phyloP scores from a whole-genome alignment of 2,797 vertebrate species.

The Sebastes nivosus region DNA sequence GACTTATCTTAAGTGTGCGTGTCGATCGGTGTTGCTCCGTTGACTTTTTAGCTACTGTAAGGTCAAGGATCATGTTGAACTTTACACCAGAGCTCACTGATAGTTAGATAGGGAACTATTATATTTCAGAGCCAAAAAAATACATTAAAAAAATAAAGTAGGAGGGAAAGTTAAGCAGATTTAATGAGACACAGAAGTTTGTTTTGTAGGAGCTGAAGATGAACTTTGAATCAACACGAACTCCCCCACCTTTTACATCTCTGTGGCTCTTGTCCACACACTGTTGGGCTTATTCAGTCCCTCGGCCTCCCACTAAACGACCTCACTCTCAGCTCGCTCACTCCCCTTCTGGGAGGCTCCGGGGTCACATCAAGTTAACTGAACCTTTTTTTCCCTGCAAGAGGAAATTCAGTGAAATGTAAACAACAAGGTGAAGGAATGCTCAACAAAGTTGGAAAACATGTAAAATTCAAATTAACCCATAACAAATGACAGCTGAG shows the following conservation, averaged over 20 bases:
- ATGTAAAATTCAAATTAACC: constrained; percentile 24
- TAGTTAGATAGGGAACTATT: not conserved
- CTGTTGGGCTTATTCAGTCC: constrained; percentile 33
- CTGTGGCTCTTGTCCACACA: constrained; percentile 39
- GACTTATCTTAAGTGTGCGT: not conserved
- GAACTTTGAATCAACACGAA: constrained; percentile 20
- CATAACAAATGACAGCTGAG: constrained; percentile 13
- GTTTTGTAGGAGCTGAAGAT: constrained; percentile 15
- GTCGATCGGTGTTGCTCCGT: not conserved
- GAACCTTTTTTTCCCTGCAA: constrained; percentile 14
- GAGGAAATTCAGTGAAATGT: constrained; percentile 16
- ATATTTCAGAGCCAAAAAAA: not conserved
- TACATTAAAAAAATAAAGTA: not conserved
- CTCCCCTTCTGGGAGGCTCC: constrained; percentile 33
- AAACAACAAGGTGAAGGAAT: constrained; percentile 37
- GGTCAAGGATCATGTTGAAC: not conserved
- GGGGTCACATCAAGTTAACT: constrained; percentile 47
- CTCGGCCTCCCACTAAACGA: constrained; percentile 31
- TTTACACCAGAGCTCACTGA: not conserved
- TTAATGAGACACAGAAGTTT: constrained; percentile 32
- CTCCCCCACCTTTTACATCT: constrained; percentile 17
- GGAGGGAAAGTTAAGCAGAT: not conserved
- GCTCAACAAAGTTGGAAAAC: constrained; percentile 25
- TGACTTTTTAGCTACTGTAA: constrained; percentile 40
- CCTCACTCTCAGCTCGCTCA: constrained; percentile 19